Base-by-base conservation (phyloP, 2,888 invertebrate genomes). In the Patella caerulea region DNA sequence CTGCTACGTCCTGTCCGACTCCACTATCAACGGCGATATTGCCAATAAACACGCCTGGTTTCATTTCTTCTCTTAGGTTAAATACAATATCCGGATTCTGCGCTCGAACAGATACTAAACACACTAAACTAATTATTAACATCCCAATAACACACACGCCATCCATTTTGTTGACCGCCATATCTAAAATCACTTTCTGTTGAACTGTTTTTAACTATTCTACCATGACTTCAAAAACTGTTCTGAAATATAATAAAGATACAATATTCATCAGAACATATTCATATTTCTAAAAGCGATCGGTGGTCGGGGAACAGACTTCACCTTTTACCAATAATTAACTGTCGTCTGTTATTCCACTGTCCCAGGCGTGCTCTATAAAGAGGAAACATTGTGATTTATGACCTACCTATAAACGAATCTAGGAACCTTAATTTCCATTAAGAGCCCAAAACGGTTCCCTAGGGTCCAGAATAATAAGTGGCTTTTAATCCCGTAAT, bases 1-100 rank as follows among this genome's bases (percentile, higher is more conserved):
- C 72, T 14, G 80, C 72, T 12, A 83, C 79, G 19, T 82, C 76
- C 52, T 81, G 34, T 12, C 74, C 76, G 69, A 82, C 78, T 59
- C 78, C 80, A 17, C 84, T 82, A 7, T 75, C 73, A 24, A 80
- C 75, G 9, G 83, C 71, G 14, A 87, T 81, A 75, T 83, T 84
- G 11, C 87, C 87, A 17, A 87, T 81, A 73, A 81, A 82, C 11
- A 81, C 82, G n/a, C 84, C 85, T 0, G 80, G 79, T 0, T 76
- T 73, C 75, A 79, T 79, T 72, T 86, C 83, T 45, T 87, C 87
- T 34, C 71, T 76, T 59, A 86, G 83, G 29, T 80, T 76, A 74
- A 86, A 86, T 24, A 65, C 65, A 65, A 65, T 65, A 19, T 65
- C 65, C 65, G 65, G 65, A 12, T 19, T 24, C 65, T 65, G 65